phyloP scores from a whole-genome alignment of 2,797 vertebrate species.

The Bradypodion ventrale region DNA sequence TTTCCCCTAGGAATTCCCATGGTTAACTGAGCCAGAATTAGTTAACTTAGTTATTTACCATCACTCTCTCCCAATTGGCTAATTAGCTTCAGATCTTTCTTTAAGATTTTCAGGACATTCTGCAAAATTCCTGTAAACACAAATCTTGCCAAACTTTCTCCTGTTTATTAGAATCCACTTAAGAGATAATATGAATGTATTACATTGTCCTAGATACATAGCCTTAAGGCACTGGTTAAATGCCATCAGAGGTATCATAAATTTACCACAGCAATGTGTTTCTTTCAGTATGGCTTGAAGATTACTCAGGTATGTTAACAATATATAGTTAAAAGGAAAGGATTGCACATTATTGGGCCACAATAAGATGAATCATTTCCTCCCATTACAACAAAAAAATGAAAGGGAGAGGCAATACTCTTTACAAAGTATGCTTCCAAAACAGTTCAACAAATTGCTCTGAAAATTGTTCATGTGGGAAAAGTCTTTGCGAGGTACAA shows the following conservation, averaged over 20 bases:
- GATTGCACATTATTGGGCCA: neutral
- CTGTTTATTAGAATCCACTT: neutral
- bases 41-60: neutral
- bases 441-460: neutral
- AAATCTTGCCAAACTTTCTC: neutral
- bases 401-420: neutral
- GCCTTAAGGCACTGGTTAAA: constrained; percentile 4
- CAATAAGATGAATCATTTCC: neutral
- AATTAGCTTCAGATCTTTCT: constrained; percentile 15
- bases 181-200: neutral
- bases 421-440: neutral
- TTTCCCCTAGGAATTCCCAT: neutral
- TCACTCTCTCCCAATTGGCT: neutral
- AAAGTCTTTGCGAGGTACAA: neutral
- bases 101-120: neutral
- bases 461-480: neutral
- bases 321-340: neutral
- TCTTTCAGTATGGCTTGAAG: neutral
- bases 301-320: neutral
- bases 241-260: neutral
- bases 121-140: constrained; percentile 1
- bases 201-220: neutral
- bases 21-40: constrained; percentile 5
- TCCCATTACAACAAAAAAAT: neutral
- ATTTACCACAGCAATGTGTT: neutral